Conservation (phyloP, 2,888 invertebrate species). For the Heteromurus nitidus region DNA sequence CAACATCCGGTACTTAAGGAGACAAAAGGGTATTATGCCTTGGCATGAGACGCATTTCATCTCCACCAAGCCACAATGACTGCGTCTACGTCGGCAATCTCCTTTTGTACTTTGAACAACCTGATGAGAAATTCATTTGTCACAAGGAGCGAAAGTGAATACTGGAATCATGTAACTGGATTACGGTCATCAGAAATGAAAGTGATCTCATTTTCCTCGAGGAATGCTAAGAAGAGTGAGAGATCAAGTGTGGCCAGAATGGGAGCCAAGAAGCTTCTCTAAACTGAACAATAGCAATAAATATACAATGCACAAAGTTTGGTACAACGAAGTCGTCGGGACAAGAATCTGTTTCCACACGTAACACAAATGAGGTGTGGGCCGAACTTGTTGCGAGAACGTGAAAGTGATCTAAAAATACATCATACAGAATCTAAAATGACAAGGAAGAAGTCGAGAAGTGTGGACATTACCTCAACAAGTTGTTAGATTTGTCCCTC, state of each 20-base stretch:
- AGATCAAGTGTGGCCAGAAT: not conserved
- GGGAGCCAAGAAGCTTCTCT: too few species aligned
- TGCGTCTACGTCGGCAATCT: too few species aligned
- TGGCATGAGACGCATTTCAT: too few species aligned
- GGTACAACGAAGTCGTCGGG: too few species aligned
- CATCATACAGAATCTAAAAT: conserved; percentile 32
- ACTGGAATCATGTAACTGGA: conserved; percentile 41
- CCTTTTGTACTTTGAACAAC: too few species aligned
- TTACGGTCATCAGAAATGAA: conserved; percentile 51
- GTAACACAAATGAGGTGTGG: not conserved
- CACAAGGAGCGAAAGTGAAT: conserved; percentile 36
- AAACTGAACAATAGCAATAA: too few species aligned
- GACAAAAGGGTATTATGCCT: too few species aligned
- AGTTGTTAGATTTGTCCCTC: conserved; percentile 52
- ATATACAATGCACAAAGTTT: too few species aligned
- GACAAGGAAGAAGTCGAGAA: not conserved
- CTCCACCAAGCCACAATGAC: too few species aligned
- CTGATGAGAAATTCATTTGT: too few species aligned
- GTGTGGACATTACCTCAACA: conserved; percentile 49
- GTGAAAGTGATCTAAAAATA: conserved; percentile 60
- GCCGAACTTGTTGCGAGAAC: not conserved
- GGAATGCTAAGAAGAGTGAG: not conserved
- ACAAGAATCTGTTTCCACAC: too few species aligned
- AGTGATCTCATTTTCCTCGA: conserved; percentile 47
- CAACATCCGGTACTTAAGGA: too few species aligned